Percentiles rank a stretch among this genome's conserved stretches.
Conservation (phyloP, 2,888 invertebrate species). For the Bimastos eiseni region DNA sequence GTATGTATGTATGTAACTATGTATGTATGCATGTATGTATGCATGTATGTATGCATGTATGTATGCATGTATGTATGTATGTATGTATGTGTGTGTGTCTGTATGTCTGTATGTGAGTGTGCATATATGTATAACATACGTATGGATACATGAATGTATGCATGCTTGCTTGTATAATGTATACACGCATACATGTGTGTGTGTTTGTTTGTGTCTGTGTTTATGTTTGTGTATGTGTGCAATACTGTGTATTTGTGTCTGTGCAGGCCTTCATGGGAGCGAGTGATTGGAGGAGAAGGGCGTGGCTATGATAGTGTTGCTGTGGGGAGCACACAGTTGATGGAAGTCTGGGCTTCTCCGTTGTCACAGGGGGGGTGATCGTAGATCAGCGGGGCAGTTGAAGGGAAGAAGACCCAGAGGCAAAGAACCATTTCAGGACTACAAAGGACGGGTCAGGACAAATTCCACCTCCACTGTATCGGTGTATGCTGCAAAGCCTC, state of each 20-base stretch:
- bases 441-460: not conserved
- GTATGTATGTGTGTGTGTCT: no score
- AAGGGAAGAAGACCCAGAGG: not conserved
- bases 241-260: no score
- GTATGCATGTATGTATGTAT: not conserved
- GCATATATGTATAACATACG: no score
- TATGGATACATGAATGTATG: no score
- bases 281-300: not conserved
- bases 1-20: slow-evolving; percentile 8
- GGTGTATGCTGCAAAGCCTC: no score
- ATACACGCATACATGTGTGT: no score
- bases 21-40: no score
- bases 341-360: not conserved
- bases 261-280: not conserved
- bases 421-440: not conserved
- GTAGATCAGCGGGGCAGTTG: not conserved
- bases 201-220: no score
- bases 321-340: not conserved
- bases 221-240: no score
- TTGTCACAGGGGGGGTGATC: not conserved
- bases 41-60: no score
- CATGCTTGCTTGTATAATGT: no score
- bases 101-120: no score
- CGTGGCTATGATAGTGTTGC: not conserved
- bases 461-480: not conserved